These are phyloP conservation scores for Drosophila trapezifrons DNA, from an alignment of 1,140 invertebrate genomes.

Conservation along the genomic window DNA sequence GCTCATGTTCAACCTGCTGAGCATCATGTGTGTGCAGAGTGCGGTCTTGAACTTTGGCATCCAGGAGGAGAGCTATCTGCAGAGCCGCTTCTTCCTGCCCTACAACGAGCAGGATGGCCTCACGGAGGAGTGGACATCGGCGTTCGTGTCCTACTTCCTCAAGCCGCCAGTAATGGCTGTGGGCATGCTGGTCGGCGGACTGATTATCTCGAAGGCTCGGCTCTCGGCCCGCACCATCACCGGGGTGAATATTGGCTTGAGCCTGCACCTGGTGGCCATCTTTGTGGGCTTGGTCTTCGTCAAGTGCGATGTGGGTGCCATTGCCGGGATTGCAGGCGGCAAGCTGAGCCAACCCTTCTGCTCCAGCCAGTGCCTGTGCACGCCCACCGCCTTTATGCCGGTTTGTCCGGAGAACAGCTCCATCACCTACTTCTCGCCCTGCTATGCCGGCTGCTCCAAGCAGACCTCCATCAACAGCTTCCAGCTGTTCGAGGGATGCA, in stretches of 20 bases:
- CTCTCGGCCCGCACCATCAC: conserved; percentile 84
- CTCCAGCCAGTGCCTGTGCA: conserved; percentile 87
- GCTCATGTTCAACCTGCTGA: conserved; percentile 86
- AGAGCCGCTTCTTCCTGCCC: conserved; percentile 86
- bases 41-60: conserved; percentile 86
- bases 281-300: conserved; percentile 87
- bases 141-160: conserved; percentile 85
- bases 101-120: conserved; percentile 86
- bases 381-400: conserved; percentile 87
- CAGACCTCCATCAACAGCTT: conserved; percentile 80
- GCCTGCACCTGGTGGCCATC: conserved; percentile 81
- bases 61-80: conserved; percentile 86
- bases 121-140: conserved; percentile 85
- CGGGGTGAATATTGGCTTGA: conserved; percentile 85
- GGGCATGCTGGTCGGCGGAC: conserved; percentile 86
- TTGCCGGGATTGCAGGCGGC: conserved; percentile 84
- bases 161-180: conserved; percentile 87
- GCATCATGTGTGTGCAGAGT: conserved; percentile 86
- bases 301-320: conserved; percentile 85
- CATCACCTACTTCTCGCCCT: conserved; percentile 88
- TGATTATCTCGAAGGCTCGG: conserved; percentile 86
- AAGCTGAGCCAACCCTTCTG: conserved; percentile 85
- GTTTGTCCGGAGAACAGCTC: conserved; percentile 86
- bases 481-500: conserved; percentile 85
- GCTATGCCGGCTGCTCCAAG: conserved; percentile 88